Evolutionary conservation across 2,888 invertebrate genomes (phyloP).

Genomic region (Lathronympha strigana): DNA sequence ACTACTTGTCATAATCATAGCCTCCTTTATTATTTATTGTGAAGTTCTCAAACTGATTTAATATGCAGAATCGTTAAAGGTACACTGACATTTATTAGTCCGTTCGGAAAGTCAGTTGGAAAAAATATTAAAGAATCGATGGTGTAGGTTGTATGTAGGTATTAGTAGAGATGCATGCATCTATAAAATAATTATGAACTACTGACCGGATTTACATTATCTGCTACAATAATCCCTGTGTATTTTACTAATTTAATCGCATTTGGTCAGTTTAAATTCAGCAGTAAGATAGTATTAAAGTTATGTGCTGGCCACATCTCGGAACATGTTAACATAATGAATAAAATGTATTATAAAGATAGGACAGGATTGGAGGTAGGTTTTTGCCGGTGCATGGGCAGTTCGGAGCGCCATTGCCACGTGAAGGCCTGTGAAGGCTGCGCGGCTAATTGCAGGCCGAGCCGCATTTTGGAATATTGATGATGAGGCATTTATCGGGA

Average conservation of each 20-base stretch:
- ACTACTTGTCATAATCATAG: constrained; percentile 68
- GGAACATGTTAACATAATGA: constrained; percentile 47
- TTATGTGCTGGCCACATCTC: constrained; percentile 24
- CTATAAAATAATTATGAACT: background rate
- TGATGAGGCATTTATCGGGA: constrained; percentile 82
- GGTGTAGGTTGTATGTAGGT: background rate
- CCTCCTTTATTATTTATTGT: constrained; percentile 66
- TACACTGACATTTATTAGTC: constrained; percentile 64
- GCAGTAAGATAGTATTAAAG: constrained; percentile 3
- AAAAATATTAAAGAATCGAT: constrained; percentile 13
- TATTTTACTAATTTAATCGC: no score
- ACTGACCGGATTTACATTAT: background rate
- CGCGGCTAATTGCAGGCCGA: constrained; percentile 79
- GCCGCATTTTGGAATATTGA: constrained; percentile 84
- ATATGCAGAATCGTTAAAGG: constrained; percentile 66
- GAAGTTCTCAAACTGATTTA: constrained; percentile 69
- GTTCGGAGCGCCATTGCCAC: constrained; percentile 63
- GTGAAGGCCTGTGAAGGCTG: constrained; percentile 80
- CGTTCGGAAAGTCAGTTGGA: constrained; percentile 39
- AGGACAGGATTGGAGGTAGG: constrained; percentile 75
- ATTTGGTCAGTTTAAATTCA: constrained; percentile 14
- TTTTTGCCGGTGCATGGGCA: constrained; percentile 67
- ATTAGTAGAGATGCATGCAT: background rate
- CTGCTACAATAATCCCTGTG: background rate
- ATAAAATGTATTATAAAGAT: constrained; percentile 74